Base-by-base conservation (phyloP, 2,797 vertebrate species). In the Kryptolebias ocellatus region DNA sequence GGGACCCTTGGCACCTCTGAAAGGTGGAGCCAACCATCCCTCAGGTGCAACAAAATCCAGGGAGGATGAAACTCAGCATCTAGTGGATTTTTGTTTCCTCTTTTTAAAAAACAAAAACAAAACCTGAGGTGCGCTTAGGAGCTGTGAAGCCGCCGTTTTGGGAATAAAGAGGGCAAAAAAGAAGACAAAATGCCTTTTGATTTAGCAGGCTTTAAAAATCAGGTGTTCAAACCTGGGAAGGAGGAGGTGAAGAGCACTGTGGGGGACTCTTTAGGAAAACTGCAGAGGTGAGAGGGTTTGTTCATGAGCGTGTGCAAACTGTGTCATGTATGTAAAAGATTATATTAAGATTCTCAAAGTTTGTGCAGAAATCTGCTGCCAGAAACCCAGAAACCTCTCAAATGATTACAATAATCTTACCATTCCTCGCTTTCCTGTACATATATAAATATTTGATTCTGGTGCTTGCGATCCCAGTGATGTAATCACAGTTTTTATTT, bases 161-260 rank as follows among this genome's bases (percentile, higher is more conserved):
- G 29, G 60, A 27, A 63, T 52, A 55, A 67, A 60, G 11, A 18
- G 29, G 39, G 49, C 20, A 54, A 66, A 55, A 5, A 0, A 59
- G 11, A 6, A 72, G 87, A 76, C 83, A 99, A 79, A 84, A 99
- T 99, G 98, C 95, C 96, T 82, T 95, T 97, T 79, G 91, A 95
- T 88, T 90, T 98, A 29, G 4, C 90, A 52, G 92, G 94, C 42
- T 92, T 98, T 82, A 97, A 95, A 87, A 95, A 97, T 81, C 93
- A 94, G 86, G 89, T 97, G 89, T 74, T 96, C 69, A 96, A 95
- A 62, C 95, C 96, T 39, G 95, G 95, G 57, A 97, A 95, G 71
- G 95, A 98, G 90, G 95, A 97, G 74, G 92, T 95, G 91, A 98
- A 97, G 93, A 95, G 91, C 63, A 92, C 90, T 0, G 69, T 98